These are phyloP conservation scores for Tinamus major DNA, from an alignment of 2,797 vertebrate species.

Conservation along the genomic window DNA sequence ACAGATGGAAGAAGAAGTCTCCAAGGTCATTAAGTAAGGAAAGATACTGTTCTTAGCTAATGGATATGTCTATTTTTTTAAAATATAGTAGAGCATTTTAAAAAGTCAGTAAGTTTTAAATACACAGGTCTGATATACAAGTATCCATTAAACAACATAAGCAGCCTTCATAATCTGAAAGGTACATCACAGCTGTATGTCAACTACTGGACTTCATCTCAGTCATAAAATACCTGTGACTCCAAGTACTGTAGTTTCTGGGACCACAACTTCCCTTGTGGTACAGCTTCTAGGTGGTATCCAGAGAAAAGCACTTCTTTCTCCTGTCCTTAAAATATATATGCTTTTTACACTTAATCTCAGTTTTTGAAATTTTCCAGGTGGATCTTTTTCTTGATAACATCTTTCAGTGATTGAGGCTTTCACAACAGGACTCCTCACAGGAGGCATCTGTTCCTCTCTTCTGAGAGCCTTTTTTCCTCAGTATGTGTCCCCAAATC, in stretches of 20 bases:
- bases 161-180: neutral
- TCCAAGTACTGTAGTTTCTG: neutral
- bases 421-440: neutral
- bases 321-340: neutral
- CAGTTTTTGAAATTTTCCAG: neutral
- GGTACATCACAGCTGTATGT: neutral
- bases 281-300: neutral
- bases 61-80: neutral
- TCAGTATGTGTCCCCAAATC: neutral
- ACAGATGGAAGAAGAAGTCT: neutral
- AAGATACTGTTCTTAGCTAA: neutral
- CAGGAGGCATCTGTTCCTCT: neutral
- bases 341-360: neutral
- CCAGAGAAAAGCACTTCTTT: neutral
- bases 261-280: neutral
- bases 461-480: neutral
- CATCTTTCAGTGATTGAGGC: neutral
- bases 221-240: neutral
- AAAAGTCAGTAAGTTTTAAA: neutral
- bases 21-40: neutral
- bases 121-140: neutral
- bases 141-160: neutral
- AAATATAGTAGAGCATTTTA: neutral
- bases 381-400: neutral
- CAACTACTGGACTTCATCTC: neutral